phyloP scores from a whole-genome alignment of 1,140 invertebrate genomes.

The Andrena cerasifolii region DNA sequence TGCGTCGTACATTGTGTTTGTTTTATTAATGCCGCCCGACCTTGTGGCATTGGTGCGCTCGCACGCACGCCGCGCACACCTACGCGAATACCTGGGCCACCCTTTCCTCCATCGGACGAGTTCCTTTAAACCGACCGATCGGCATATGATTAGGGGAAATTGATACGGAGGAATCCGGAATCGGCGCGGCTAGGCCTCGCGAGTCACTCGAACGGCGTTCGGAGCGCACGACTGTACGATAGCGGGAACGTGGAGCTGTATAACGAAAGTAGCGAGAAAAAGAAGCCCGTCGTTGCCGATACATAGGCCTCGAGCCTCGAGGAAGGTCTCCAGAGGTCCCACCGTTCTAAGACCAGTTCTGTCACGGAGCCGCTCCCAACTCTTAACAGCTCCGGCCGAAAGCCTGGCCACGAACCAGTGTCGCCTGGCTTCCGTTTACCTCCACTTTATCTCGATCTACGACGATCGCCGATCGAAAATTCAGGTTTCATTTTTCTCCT shows the following conservation, averaged over 20 bases:
- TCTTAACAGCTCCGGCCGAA: conserved; percentile 63
- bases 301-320: too few species aligned
- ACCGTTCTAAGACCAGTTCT: conserved; percentile 68
- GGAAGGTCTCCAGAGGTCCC: conserved; percentile 43
- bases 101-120: conserved; percentile 53
- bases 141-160: conserved; percentile 35
- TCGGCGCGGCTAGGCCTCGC: too few species aligned
- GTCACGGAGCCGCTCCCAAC: conserved; percentile 73
- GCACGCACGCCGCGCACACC: conserved; percentile 48
- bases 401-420: conserved; percentile 61
- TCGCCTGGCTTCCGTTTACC: conserved; percentile 68
- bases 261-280: too few species aligned
- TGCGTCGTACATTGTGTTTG: conserved; percentile 77
- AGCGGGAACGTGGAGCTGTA: too few species aligned
- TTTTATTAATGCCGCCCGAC: conserved; percentile 77
- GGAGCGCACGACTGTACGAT: too few species aligned
- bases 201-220: too few species aligned
- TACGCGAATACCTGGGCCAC: conserved; percentile 59
- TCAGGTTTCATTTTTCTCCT: conserved; percentile 48
- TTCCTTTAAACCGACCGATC: conserved; percentile 53
- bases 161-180: conserved; percentile 28
- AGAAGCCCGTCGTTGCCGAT: neutral
- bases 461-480: conserved; percentile 59
- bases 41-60: conserved; percentile 68
- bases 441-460: conserved; percentile 61